These are phyloP conservation scores for Drosophila tripunctata DNA, from an alignment of 2,888 invertebrate genomes.

Conservation along the genomic window DNA sequence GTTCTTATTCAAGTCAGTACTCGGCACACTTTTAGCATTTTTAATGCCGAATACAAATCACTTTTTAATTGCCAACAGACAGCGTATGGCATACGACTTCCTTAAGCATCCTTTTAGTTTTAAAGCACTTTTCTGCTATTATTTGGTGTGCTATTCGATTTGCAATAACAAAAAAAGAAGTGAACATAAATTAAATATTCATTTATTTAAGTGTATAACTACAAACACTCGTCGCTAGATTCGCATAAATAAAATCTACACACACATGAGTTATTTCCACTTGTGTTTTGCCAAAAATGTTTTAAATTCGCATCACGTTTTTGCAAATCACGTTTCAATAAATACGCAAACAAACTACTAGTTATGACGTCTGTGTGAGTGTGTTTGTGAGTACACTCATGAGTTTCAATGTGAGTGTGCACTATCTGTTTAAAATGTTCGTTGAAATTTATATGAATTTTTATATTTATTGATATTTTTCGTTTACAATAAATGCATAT, in stretches of 20 bases:
- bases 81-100: slow-evolving; percentile 24
- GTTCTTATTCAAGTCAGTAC: slow-evolving; percentile 23
- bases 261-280: slow-evolving; percentile 21
- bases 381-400: slow-evolving; percentile 25
- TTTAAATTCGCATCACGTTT: slow-evolving; percentile 72
- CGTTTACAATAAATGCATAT: too few relatives aligned
- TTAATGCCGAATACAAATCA: slow-evolving; percentile 39
- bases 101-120: slow-evolving; percentile 14
- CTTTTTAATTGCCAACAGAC: slow-evolving; percentile 42
- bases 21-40: slow-evolving; percentile 29
- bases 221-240: slow-evolving; percentile 23
- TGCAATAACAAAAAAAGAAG: too few relatives aligned
- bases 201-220: slow-evolving; percentile 24
- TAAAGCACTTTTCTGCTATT: not conserved
- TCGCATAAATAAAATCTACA: slow-evolving; percentile 19
- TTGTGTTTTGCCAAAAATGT: slow-evolving; percentile 17
- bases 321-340: slow-evolving; percentile 69
- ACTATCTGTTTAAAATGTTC: slow-evolving; percentile 20
- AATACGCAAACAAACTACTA: slow-evolving; percentile 37
- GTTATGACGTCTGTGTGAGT: slow-evolving; percentile 11
- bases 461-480: too few relatives aligned
- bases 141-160: not conserved
- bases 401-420: slow-evolving; percentile 11
- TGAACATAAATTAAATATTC: slow-evolving; percentile 43
- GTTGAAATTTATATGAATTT: not conserved